Evolutionary conservation across 2,113 vertebrate species (phyloP), one percentile per base, ranked within the genome.

Genomic region (Myotis yumanensis): DNA sequence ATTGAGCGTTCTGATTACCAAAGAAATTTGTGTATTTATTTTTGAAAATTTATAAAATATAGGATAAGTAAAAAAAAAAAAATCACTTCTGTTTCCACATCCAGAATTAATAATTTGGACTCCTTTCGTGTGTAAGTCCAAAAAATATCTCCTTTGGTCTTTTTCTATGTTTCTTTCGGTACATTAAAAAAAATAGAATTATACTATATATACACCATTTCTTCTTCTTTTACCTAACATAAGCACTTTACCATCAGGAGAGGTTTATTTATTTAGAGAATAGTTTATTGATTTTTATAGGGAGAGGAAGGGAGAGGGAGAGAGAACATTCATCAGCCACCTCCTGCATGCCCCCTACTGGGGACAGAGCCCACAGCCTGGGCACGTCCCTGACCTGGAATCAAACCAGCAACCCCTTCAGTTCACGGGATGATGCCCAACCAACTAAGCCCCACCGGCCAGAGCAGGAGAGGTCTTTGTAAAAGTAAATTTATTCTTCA

Each of bases 31-130:
- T 48, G 3, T 80, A 46, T 87, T 75, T 86, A 73, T 62, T 91
- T 16, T 89, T 88, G 62, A 89, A 91, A 87, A 80, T 25, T n/a
- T 94, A 43, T n/a, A 94, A 96, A 89, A 48, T 84, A 64, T n/a
- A 72, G 15, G 14, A 35, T 88, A 94, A 73, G 30, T 32, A 15
- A 28, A 43, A 62, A 69, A 62, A 69, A 52, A 82, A n/a, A 52
- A 86, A 51, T 73, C 15, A 72, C 3, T 72, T 43, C 66, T 28
- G 9, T 86, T 93, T 89, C 57, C 37, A 91, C 51, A 89, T 59
- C 69, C 11, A 80, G 66, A 95, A 72, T 68, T 91, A 88, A 28
- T 86, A 69, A 75, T 89, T 84, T 48, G 40, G 17, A n/a, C 28
- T 59, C 25, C 51, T 85, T 71, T 85, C 69, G 40, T 79, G 69